phyloP scores from a whole-genome alignment of 2,113 vertebrate genomes.

The Sterna hirundo region DNA sequence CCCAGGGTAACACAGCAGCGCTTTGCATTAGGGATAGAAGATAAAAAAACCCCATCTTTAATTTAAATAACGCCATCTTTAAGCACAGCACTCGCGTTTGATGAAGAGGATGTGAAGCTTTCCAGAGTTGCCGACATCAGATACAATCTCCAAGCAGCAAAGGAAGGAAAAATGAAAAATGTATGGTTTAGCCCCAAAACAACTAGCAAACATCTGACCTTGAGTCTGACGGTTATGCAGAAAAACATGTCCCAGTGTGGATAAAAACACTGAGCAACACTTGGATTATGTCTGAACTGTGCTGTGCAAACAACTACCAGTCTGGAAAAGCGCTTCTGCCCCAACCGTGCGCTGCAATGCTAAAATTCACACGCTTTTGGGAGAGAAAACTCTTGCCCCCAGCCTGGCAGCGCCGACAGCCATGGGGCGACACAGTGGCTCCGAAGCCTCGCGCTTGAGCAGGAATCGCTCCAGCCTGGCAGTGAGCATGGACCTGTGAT shows the following conservation, averaged over 20 bases:
- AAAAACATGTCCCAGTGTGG: neutral
- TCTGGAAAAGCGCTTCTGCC: neutral
- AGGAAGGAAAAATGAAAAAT: neutral
- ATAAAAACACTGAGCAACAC: neutral
- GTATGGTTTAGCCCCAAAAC: neutral
- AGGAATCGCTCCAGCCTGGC: fast-evolving
- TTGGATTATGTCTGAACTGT: neutral
- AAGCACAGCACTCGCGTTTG: neutral
- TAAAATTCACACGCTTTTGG: fast-evolving
- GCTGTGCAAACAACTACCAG: neutral
- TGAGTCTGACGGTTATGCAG: neutral
- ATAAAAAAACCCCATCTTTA: neutral
- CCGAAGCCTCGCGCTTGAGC: fast-evolving
- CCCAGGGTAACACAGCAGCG: neutral
- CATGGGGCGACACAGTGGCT: fast-evolving
- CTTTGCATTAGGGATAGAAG: neutral
- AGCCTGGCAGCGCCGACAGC: neutral
- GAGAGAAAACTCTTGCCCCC: neutral
- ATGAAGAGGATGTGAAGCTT: neutral
- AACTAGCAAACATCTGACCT: neutral
- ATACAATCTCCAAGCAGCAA: neutral
- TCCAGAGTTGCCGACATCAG: neutral
- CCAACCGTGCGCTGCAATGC: fast-evolving
- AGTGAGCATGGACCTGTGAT: fast-evolving
- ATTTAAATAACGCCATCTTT: neutral